Base-by-base conservation (phyloP, 1,140 invertebrate species). In the Leptonema lineaticorne region DNA sequence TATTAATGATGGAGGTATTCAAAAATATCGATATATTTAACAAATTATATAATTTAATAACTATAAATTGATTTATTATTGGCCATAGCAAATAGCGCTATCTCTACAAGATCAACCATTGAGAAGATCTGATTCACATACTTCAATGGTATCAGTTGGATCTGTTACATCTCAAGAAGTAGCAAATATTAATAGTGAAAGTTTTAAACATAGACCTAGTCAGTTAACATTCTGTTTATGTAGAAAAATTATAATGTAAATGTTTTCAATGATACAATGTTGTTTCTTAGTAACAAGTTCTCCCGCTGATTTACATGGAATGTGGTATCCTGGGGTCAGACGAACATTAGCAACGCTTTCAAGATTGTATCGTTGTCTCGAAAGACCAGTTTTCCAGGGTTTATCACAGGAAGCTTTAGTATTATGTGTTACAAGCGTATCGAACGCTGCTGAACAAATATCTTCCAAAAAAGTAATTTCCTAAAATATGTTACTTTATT, bases 281-380 rank as follows among this genome's bases (percentile, higher is more conserved):
- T n/a, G 9, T 53, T 6, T 24, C 27, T 11, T 24, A 53, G 50
- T 89, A 33, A 87, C 82, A 62, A 68, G 86, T 75, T 96, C 94
- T 0, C 94, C 95, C 0, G 96, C 96, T 22, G 97, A 99, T 84
- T 82, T 98, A 7, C 97, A 99, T 81, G 97, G 97, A 0, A 97
- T 99, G 95, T 99, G 97, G 97, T 99, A 98, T 83, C 97, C 97
- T 0, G 97, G 94, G 0, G 95, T 99, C 0, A 84, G 97, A 14
- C 83, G 97, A 57, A 97, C 97, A 0, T 79, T 99, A 7, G 92
- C 98, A 24, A 98, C 96, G 75, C 81, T 99, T 1, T 98, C 96
- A 0, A 90, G 98, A 71, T 83, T 99, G 0, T 98, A 97, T 80
- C 85, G 96, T 63, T 99, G 96, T 78, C 87, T 99, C 5, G 97